Evolutionary conservation across 2,113 vertebrate species (phyloP).

Genomic region (Lethenteron camtschaticum): DNA sequence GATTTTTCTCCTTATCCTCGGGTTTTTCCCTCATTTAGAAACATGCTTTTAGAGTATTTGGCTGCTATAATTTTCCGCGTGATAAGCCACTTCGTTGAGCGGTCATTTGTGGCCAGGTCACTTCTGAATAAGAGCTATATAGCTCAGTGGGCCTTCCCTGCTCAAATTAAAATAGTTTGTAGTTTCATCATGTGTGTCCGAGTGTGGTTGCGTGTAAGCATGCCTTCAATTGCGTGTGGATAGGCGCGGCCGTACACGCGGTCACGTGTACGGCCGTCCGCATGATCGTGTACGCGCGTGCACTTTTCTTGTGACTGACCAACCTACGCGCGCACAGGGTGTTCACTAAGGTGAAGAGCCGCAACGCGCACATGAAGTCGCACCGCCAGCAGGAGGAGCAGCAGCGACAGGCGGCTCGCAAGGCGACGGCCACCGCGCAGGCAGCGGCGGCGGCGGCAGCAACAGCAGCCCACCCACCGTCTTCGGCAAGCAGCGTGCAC

Average conservation of each 20-base stretch:
- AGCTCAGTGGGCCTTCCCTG: no score
- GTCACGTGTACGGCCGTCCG: neutral
- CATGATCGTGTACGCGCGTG: neutral
- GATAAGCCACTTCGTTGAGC: no score
- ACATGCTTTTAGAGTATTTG: no score
- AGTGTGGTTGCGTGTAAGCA: neutral
- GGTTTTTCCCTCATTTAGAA: no score
- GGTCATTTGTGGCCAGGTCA: no score
- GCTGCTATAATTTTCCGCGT: no score
- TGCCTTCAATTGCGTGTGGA: neutral
- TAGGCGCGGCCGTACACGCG: neutral
- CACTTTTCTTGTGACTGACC: neutral
- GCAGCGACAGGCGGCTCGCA: slow-evolving; percentile 38
- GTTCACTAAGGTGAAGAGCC: slow-evolving; percentile 67
- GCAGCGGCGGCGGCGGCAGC: slow-evolving; percentile 21
- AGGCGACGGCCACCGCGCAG: slow-evolving; percentile 31
- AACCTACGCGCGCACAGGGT: slow-evolving; percentile 21
- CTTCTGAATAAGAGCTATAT: no score
- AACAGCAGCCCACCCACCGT: neutral
- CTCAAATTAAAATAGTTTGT: no score
- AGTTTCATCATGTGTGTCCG: neutral
- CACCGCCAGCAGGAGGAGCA: slow-evolving; percentile 54
- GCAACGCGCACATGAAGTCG: slow-evolving; percentile 68
- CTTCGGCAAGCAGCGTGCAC: neutral
- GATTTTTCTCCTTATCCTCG: no score